Base-by-base conservation (phyloP, 2,113 vertebrate genomes). In the Zingel zingel region DNA sequence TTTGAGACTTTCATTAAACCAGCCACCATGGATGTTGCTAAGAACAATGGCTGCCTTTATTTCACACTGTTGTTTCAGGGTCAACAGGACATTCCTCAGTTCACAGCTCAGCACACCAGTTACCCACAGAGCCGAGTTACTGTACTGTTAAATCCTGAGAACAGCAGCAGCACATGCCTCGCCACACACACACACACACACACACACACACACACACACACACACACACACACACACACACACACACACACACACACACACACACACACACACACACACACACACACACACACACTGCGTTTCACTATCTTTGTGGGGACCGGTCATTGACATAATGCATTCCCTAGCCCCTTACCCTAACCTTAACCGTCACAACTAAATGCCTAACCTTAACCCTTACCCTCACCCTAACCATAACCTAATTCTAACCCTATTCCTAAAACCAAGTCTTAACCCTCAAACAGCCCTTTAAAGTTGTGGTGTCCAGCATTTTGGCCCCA, bases 11-110 rank as follows among this genome's bases (percentile, higher is more conserved):
- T 93, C 90, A 94, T 94, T 92, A 91, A 92, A 92, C 81, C 67
- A 70, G 83, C 78, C 74, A 76, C 63, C 27, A 3, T 30, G 84
- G 74, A 84, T 63, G 81, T 61, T 79, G 74, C 68, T 0, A 11
- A 51, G 91, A 94, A 95, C 92, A 94, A 93, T 80, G 88, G 30
- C 48, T 39, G 88, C 82, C 88, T 94, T 94, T 90, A 86, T 90
- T 83, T 86, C 75, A 51, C 75, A 39, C 78, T 77, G 84, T 68
- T 87, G 86, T 89, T 87, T 86, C 89, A 91, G 77, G 90, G 92
- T 93, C 91, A 91, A 56, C 51, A 62, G 84, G 86, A 92, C 88
- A 89, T 93, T 94, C 93, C 88, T 79, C 76, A 88, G 74, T 83
- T 89, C 89, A 88, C 85, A 83, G 85, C 57, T 69, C 77, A 23